Conservation (phyloP, 2,888 invertebrate genomes). For the Linnaemya tessellans region DNA sequence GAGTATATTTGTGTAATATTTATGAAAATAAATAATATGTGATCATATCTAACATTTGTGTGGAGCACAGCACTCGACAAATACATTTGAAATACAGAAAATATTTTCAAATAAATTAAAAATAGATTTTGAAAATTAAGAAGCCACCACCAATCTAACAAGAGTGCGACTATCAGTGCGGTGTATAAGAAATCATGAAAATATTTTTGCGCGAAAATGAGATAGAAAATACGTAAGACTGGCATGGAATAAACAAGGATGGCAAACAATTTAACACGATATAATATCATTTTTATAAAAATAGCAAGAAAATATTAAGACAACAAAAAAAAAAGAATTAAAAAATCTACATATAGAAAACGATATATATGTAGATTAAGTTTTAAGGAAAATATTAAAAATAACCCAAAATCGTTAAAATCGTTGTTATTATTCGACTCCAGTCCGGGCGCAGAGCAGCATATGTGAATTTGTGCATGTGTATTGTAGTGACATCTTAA, state of each 20-base stretch:
- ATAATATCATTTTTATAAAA: conserved; percentile 62
- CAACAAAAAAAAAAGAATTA: conserved; percentile 44
- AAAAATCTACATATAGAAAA: conserved; percentile 50
- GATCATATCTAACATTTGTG: conserved; percentile 45
- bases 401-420: conserved; percentile 22
- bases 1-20: background rate
- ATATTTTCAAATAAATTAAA: conserved; percentile 75
- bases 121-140: conserved; percentile 81
- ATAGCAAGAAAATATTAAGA: conserved; percentile 56
- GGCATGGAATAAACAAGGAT: conserved; percentile 71
- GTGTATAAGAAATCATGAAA: conserved; percentile 64
- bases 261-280: conserved; percentile 68
- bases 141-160: conserved; percentile 74
- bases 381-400: conserved; percentile 20
- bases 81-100: conserved; percentile 41
- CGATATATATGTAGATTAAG: conserved; percentile 62
- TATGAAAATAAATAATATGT: conserved; percentile 22
- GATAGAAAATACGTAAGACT: conserved; percentile 62
- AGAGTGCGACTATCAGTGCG: conserved; percentile 70
- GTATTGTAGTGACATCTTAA: background rate
- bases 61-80: conserved; percentile 53
- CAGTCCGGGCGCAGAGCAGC: background rate
- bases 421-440: conserved; percentile 7
- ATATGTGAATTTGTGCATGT: conserved; percentile 53
- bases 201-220: conserved; percentile 68